A percentile compares a stretch with the other conserved stretches of the same genome.
Evolutionary conservation across 2,113 vertebrate genomes (phyloP).

Genomic region (Larimichthys polyactis): DNA sequence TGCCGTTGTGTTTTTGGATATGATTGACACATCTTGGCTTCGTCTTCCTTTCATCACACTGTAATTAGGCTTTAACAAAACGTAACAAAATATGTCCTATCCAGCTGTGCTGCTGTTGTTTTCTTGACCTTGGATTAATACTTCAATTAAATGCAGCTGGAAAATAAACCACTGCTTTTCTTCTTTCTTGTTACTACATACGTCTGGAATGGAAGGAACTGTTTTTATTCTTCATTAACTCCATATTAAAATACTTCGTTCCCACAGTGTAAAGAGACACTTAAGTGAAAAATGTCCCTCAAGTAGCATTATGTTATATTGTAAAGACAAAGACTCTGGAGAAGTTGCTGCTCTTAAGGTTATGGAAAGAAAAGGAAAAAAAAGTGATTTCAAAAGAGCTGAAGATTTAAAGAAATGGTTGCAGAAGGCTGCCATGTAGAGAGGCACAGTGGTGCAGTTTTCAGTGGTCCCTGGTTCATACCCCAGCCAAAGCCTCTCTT

Average conservation of each 20-base stretch:
- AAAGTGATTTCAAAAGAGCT: background rate
- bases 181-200: background rate
- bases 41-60: background rate
- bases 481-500: too few species aligned
- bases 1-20: constrained; percentile 38
- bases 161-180: background rate
- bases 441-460: too few species aligned
- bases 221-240: background rate
- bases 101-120: background rate
- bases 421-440: background rate
- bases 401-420: background rate
- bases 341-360: background rate
- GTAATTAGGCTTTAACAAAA: constrained; percentile 27
- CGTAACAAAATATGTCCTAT: background rate
- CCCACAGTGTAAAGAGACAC: background rate
- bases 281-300: background rate
- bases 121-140: background rate
- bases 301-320: background rate
- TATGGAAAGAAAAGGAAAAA: background rate
- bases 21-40: constrained; percentile 40
- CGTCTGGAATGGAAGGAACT: background rate
- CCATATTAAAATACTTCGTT: background rate
- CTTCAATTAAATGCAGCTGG: background rate
- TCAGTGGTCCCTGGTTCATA: too few species aligned
- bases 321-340: background rate